phyloP scores from a whole-genome alignment of 64 coral and sea anemone species.

The Stichodactyla helianthus region DNA sequence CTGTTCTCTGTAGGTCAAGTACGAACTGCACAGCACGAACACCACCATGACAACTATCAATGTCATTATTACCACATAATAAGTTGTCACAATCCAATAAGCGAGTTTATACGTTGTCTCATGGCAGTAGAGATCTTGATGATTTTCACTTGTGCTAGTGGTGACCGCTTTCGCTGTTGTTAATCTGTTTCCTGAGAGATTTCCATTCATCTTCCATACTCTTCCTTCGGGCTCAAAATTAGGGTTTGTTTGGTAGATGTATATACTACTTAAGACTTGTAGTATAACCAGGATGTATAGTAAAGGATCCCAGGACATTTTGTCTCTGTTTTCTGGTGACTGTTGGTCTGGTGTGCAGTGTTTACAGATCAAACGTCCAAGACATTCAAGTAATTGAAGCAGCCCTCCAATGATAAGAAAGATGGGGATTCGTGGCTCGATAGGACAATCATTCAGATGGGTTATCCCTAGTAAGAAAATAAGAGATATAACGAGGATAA shows the following conservation, averaged over 20 bases:
- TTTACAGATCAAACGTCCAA: background rate
- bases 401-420: background rate
- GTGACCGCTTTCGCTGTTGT: background rate
- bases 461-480: background rate
- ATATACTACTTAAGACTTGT: background rate
- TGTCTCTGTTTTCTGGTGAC: background rate
- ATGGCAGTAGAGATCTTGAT: background rate
- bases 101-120: slow-evolving; percentile 6
- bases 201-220: background rate
- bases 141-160: background rate
- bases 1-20: background rate
- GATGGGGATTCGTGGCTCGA: slow-evolving; percentile 5
- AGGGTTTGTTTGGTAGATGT: background rate
- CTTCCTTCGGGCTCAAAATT: background rate
- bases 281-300: background rate
- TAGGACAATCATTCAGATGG: background rate
- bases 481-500: background rate
- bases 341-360: background rate
- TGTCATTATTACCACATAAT: background rate
- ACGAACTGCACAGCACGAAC: background rate
- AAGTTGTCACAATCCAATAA: background rate
- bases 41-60: background rate
- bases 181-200: background rate
- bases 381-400: slow-evolving; percentile 6
- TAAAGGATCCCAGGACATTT: slow-evolving; percentile 6